phyloP scores from a whole-genome alignment of 2,888 invertebrate species.

The Sminthurides aquaticus region DNA sequence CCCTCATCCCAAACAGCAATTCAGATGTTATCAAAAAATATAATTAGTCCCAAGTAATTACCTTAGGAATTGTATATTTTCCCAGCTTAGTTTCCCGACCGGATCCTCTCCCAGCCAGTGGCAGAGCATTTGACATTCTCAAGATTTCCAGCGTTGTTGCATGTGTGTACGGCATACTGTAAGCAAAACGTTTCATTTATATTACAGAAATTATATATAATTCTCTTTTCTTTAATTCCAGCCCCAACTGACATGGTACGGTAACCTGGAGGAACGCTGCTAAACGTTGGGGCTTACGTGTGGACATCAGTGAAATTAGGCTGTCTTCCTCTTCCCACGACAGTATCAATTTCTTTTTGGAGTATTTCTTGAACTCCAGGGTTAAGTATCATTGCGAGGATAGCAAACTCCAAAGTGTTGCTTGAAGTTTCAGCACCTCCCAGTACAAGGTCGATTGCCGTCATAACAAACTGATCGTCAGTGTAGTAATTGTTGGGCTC shows the following conservation, averaged over 20 bases:
- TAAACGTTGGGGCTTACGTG: neutral
- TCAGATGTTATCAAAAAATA: too few relatives aligned
- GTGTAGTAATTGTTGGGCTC: neutral
- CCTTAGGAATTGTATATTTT: too few relatives aligned
- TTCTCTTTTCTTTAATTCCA: too few relatives aligned
- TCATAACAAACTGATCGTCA: neutral
- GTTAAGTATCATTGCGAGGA: conserved; percentile 18
- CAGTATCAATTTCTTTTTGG: conserved; percentile 18
- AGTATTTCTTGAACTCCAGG: conserved; percentile 17
- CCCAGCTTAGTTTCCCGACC: too few relatives aligned
- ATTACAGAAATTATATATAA: too few relatives aligned
- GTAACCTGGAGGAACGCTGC: neutral
- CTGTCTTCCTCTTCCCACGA: conserved; percentile 11
- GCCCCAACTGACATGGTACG: too few relatives aligned
- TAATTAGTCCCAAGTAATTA: too few relatives aligned
- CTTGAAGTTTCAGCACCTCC: conserved; percentile 17
- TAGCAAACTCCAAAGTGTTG: conserved; percentile 20
- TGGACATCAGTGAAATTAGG: conserved; percentile 5
- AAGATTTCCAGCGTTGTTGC: conserved; percentile 1
- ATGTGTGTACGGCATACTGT: conserved; percentile 1
- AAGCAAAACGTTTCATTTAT: neutral
- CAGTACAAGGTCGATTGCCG: neutral
- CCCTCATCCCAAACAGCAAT: too few relatives aligned
- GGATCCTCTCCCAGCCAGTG: too few relatives aligned
- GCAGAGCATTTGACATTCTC: neutral